Evolutionary conservation across 2,888 invertebrate genomes (phyloP), one percentile per base, ranked within the genome.

Genomic region (Calliopum simillimum): DNA sequence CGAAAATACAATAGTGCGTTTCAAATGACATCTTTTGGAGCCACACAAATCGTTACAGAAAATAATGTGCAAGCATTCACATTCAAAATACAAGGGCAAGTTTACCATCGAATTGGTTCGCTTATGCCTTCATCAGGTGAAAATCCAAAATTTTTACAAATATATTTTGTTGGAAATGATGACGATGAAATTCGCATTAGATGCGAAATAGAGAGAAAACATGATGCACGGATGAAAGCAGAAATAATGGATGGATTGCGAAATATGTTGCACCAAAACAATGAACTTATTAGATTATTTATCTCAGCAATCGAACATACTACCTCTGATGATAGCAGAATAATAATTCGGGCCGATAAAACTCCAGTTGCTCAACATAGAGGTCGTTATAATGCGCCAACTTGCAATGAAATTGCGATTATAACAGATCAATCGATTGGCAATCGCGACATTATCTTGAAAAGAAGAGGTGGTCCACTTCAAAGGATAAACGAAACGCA

Each of bases 291-390:
- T n/a, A n/a, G n/a, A n/a, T n/a, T n/a, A n/a, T n/a, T n/a, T n/a
- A n/a, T n/a, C n/a, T n/a, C n/a, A n/a, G 51, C 67, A 43, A 4
- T 73, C 12, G 41, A 68, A 8, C 56, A 19, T 47, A 63, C 71
- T 58, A 58, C 61, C 33, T 21, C 63, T 11, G 71, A 70, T 65
- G 65, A 69, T 25, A 62, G 69, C 51, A 69, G 47, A 59, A 46
- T 73, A 41, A 59, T 71, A 33, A 71, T 73, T n/a, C 68, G 46
- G 66, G 72, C 71, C 13, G 72, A 74, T 59, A 71, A 74, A 53
- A 68, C 55, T 43, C 72, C 72, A 11, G 43, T 43, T 6, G 71
- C 66, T 33, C 65, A 72, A 62, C 70, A 69, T 47, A 21, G 49
- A 67, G 19, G 59, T 44, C 55, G 68, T 13, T 73, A 65, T 47